A percentile compares a stretch with the other conserved stretches of the same genome.
Conservation (phyloP, 2,797 vertebrate species). For the Odontamblyopus lacepedii region DNA sequence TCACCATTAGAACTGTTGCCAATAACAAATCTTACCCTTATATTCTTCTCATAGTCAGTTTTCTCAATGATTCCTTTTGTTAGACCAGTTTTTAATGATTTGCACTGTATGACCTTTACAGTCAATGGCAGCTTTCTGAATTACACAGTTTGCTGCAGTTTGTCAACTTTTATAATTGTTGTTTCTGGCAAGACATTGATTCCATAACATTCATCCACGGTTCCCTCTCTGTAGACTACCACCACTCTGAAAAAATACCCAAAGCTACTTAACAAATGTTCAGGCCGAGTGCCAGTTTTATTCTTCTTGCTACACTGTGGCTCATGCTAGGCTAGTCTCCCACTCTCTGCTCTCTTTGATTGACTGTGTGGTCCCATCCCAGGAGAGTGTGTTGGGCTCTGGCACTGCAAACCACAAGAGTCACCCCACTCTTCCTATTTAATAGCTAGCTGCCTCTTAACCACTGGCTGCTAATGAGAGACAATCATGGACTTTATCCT, state of each 20-base stretch:
- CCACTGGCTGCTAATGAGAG: conserved; percentile 65
- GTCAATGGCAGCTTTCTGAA: not conserved
- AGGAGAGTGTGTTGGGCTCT: conserved; percentile 30
- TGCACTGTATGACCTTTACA: conserved; percentile 7
- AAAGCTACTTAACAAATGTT: conserved; percentile 39
- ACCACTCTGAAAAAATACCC: conserved; percentile 12
- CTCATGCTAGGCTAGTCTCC: conserved; percentile 41
- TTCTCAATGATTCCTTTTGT: not conserved
- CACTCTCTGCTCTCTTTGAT: conserved; percentile 41
- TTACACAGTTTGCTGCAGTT: not conserved
- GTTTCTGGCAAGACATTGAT: conserved; percentile 10
- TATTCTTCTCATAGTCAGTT: not conserved
- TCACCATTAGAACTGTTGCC: too few relatives aligned
- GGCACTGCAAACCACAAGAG: conserved; percentile 28
- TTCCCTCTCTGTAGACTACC: conserved; percentile 22
- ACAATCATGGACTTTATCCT: conserved; percentile 63
- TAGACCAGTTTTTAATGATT: conserved; percentile 1
- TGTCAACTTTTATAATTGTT: conserved; percentile 4
- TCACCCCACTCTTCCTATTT: conserved; percentile 35
- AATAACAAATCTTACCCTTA: not conserved
- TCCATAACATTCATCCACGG: conserved; percentile 10
- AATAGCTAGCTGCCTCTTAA: conserved; percentile 55
- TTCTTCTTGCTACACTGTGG: conserved; percentile 45
- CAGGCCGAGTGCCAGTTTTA: conserved; percentile 58
- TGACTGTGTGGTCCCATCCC: conserved; percentile 41